phyloP scores from a whole-genome alignment of 2,113 vertebrate genomes.

The Archocentrus centrarchus region DNA sequence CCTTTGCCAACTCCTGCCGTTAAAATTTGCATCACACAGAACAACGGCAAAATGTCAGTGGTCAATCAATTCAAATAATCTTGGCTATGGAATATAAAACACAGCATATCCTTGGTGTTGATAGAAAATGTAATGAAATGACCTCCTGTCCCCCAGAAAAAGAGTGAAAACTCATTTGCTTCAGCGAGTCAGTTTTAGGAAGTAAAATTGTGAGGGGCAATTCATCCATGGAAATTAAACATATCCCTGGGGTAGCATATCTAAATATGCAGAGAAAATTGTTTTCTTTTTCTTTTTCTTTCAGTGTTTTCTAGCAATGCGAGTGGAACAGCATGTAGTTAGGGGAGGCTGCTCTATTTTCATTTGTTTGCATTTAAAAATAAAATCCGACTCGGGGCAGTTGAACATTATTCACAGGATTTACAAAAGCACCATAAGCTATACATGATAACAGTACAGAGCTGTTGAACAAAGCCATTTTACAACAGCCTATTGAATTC shows the following conservation, averaged over 20 bases:
- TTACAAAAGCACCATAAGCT: constrained; percentile 63
- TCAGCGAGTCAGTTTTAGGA: constrained; percentile 66
- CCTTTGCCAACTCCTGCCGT: constrained; percentile 68
- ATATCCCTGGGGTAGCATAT: constrained; percentile 65
- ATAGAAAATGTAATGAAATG: constrained; percentile 72
- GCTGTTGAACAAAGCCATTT: constrained; percentile 69
- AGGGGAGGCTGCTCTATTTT: constrained; percentile 46
- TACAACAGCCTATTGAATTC: constrained; percentile 67
- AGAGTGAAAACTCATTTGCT: constrained; percentile 67
- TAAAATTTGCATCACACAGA: constrained; percentile 78
- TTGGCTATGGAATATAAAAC: constrained; percentile 67
- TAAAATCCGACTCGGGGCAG: constrained; percentile 59
- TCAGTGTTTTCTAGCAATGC: constrained; percentile 40
- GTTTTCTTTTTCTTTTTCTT: constrained; percentile 35
- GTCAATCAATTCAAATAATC: constrained; percentile 78
- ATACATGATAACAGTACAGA: constrained; percentile 55
- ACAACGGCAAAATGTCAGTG: constrained; percentile 79
- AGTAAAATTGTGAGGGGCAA: constrained; percentile 58
- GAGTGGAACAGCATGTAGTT: constrained; percentile 56
- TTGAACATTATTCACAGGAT: constrained; percentile 70
- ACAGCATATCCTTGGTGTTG: constrained; percentile 52
- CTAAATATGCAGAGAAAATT: constrained; percentile 63
- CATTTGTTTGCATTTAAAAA: constrained; percentile 70
- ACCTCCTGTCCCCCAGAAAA: constrained; percentile 61
- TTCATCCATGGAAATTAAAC: constrained; percentile 75